phyloP scores from a whole-genome alignment of 2,888 invertebrate genomes.

The Byasa hedistus region DNA sequence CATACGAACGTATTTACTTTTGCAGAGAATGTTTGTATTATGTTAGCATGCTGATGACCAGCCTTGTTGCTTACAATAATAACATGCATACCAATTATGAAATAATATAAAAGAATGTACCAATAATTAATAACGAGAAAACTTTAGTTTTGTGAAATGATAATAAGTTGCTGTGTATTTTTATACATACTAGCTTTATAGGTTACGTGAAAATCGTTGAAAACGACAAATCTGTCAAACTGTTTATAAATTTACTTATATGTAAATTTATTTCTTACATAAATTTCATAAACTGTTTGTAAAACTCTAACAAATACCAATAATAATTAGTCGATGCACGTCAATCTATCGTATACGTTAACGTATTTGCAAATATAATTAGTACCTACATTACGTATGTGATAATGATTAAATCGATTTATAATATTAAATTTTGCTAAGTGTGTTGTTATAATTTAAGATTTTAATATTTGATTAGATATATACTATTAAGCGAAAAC shows the following conservation, averaged over 20 bases:
- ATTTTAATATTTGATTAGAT: constrained; percentile 6
- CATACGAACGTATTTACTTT: neutral
- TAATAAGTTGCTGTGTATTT: too few species aligned
- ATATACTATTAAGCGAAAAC: constrained; percentile 9
- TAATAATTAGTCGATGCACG: neutral
- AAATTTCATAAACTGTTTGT: too few species aligned
- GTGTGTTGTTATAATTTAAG: neutral
- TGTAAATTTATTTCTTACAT: too few species aligned
- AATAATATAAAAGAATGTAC: neutral
- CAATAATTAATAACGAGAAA: neutral
- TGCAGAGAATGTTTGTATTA: neutral
- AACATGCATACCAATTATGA: neutral
- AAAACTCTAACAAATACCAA: neutral
- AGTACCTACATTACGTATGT: neutral
- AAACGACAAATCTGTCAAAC: too few species aligned
- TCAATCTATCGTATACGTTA: neutral
- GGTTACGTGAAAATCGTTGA: too few species aligned
- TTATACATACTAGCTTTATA: too few species aligned
- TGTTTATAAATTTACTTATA: too few species aligned
- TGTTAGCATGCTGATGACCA: neutral
- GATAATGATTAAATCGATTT: neutral
- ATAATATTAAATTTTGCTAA: neutral
- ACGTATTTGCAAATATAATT: neutral
- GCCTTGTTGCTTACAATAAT: neutral
- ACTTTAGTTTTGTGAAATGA: neutral